Evolutionary conservation across 2,113 vertebrate genomes (phyloP).

Genomic region (Ctenomys sociabilis): DNA sequence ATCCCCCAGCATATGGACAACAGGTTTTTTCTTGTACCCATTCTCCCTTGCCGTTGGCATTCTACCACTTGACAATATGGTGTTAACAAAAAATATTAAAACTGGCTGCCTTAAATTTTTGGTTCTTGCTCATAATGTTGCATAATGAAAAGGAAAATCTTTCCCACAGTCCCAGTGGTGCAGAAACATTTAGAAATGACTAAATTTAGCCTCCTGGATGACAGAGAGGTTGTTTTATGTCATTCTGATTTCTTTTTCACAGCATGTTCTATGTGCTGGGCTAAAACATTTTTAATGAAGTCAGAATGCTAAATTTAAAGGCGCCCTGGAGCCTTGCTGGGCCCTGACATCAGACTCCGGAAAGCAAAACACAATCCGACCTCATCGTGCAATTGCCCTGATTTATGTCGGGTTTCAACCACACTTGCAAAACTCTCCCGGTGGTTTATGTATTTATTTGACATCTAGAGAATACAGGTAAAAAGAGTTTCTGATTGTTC

Average conservation of each 20-base stretch:
- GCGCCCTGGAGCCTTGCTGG: slow-evolving; percentile 64
- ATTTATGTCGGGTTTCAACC: background rate
- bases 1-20: slow-evolving; percentile 62
- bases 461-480: background rate
- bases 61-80: slow-evolving; percentile 64
- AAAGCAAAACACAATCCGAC: slow-evolving; percentile 57
- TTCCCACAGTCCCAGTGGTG: slow-evolving; percentile 39
- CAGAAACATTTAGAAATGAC: slow-evolving; percentile 64
- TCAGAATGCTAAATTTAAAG: slow-evolving; percentile 70
- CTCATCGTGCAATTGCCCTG: background rate
- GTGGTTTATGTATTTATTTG: background rate
- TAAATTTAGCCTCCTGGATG: slow-evolving; percentile 77
- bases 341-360: slow-evolving; percentile 37
- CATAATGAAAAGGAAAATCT: slow-evolving; percentile 70
- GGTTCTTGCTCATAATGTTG: slow-evolving; percentile 64
- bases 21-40: slow-evolving; percentile 57
- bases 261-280: slow-evolving; percentile 53
- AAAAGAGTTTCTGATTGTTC: slow-evolving; percentile 6
- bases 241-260: slow-evolving; percentile 77
- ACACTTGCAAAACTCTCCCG: background rate
- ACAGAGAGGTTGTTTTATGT: slow-evolving; percentile 69
- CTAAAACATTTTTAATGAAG: slow-evolving; percentile 56
- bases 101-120: slow-evolving; percentile 70
- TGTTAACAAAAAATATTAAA: slow-evolving; percentile 80
- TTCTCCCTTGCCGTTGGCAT: slow-evolving; percentile 31